These are phyloP conservation scores for Zygothrica quintamaculata DNA, from an alignment of 2,888 invertebrate genomes.

Conservation along the genomic window DNA sequence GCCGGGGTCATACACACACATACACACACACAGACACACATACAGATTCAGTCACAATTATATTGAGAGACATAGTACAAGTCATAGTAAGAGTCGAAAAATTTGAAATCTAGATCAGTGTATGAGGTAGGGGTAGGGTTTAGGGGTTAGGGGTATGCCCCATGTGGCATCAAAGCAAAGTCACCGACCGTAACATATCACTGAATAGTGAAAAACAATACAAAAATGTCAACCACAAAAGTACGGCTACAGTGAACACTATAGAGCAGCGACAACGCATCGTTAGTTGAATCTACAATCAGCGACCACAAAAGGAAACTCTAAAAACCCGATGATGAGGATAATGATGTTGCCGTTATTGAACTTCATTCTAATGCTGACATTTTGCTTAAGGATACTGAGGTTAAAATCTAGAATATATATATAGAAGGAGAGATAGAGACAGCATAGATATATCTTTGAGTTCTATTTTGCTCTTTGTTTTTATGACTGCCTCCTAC, in stretches of 20 bases:
- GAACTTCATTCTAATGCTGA: slow-evolving; percentile 25
- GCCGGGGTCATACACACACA: slow-evolving; percentile 31
- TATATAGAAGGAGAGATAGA: too few relatives aligned
- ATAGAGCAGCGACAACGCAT: not conserved
- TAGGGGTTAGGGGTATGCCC: slow-evolving; percentile 19
- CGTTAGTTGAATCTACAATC: slow-evolving; percentile 62
- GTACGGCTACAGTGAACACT: slow-evolving; percentile 42
- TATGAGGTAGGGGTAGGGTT: slow-evolving; percentile 13
- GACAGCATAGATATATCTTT: slow-evolving; percentile 42
- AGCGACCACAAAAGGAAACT: slow-evolving; percentile 63
- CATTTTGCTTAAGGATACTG: too few relatives aligned
- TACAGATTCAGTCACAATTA: too few relatives aligned
- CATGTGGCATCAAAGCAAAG: slow-evolving; percentile 68
- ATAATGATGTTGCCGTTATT: slow-evolving; percentile 51
- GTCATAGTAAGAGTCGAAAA: slow-evolving; percentile 14
- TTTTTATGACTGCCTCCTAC: slow-evolving; percentile 72
- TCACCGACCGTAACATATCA: slow-evolving; percentile 62
- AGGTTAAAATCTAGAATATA: slow-evolving; percentile 34
- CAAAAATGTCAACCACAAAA: slow-evolving; percentile 77
- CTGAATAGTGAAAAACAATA: slow-evolving; percentile 15
- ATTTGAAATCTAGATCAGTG: slow-evolving; percentile 37
- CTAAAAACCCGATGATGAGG: slow-evolving; percentile 36
- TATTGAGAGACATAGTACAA: not conserved
- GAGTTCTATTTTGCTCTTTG: slow-evolving; percentile 46
- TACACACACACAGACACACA: too few relatives aligned